phyloP scores from a whole-genome alignment of 1,140 invertebrate species.

The Diabrotica undecimpunctata region DNA sequence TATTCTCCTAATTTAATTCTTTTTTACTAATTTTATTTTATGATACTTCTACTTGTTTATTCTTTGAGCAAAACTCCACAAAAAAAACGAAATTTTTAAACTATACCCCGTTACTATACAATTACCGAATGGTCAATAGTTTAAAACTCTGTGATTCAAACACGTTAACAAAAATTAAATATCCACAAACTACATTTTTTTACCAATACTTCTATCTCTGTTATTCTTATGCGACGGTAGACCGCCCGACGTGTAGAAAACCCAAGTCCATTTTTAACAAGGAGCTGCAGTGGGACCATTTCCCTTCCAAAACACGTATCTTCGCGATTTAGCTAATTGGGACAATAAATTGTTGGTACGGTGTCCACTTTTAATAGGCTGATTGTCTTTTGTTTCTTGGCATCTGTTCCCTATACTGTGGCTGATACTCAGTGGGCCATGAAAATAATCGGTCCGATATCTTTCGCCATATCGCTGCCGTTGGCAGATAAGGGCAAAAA shows the following conservation, averaged over 20 bases:
- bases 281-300: constrained; percentile 39
- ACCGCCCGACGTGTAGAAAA: background rate
- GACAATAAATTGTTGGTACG: constrained; percentile 49
- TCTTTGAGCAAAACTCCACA: too few relatives aligned
- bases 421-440: constrained; percentile 39
- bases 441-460: constrained; percentile 31
- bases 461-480: background rate
- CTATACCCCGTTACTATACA: too few relatives aligned
- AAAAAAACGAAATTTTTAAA: too few relatives aligned
- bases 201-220: too few relatives aligned
- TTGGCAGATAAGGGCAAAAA: background rate
- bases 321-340: constrained; percentile 50
- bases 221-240: too few relatives aligned
- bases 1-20: too few relatives aligned
- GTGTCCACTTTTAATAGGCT: constrained; percentile 49
- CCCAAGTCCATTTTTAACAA: constrained; percentile 21
- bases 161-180: too few relatives aligned
- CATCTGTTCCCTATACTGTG: constrained; percentile 37
- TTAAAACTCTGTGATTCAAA: too few relatives aligned
- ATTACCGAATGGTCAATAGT: too few relatives aligned
- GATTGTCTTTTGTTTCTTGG: constrained; percentile 49
- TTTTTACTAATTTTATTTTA: too few relatives aligned
- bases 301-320: constrained; percentile 49
- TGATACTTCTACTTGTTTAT: too few relatives aligned
- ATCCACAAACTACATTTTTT: too few relatives aligned